Evolutionary conservation across 2,888 invertebrate genomes (phyloP).

Genomic region (Harmothoe impar): DNA sequence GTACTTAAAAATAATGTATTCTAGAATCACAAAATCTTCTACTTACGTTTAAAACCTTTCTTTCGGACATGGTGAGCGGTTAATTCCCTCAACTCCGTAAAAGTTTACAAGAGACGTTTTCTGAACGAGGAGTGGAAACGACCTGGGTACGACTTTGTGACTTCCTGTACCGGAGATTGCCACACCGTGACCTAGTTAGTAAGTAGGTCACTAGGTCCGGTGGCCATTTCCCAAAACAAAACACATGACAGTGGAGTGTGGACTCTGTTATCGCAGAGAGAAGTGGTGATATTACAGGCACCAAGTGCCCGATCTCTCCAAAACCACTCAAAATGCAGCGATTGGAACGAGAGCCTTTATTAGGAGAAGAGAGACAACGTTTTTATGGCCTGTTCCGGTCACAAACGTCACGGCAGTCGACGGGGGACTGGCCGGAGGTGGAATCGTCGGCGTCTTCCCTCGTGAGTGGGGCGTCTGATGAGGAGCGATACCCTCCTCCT

Average conservation of each 20-base stretch:
- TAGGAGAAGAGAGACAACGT: background rate
- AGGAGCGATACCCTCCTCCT: background rate
- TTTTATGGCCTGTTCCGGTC: constrained; percentile 45
- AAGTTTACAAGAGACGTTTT: background rate
- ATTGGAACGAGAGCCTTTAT: constrained; percentile 48
- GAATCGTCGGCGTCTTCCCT: background rate
- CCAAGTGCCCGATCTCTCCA: background rate
- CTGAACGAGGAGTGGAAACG: background rate
- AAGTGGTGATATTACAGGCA: background rate
- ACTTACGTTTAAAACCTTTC: constrained; percentile 65
- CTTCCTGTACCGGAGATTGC: background rate
- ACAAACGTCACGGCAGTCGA: constrained; percentile 2
- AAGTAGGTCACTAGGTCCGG: constrained; percentile 36
- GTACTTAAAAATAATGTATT: too few species aligned
- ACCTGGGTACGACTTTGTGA: background rate
- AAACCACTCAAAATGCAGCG: constrained; percentile 33
- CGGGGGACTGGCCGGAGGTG: constrained; percentile 39
- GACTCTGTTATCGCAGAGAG: background rate
- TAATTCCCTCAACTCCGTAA: background rate
- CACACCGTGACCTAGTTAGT: background rate
- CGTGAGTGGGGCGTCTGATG: constrained; percentile 24
- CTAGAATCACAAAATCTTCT: background rate
- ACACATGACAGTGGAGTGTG: constrained; percentile 34
- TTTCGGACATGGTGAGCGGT: constrained; percentile 59
- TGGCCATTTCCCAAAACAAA: constrained; percentile 47